Evolutionary conservation across 1,140 invertebrate species (phyloP).

Genomic region (Periplaneta americana): DNA sequence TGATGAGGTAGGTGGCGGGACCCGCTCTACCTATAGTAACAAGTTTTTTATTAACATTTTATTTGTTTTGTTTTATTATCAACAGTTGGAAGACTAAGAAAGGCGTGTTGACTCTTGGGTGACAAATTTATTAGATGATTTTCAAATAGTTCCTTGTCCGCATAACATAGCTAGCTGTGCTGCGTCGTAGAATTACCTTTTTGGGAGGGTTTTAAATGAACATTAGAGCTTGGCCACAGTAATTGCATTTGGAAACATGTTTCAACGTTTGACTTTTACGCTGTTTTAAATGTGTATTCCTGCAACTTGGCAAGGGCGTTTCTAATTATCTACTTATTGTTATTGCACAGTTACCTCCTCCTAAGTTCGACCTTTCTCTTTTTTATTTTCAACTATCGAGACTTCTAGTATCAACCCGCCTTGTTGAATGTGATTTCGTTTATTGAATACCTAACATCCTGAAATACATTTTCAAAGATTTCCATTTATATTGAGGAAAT

Average conservation of each 20-base stretch:
- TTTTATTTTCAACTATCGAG: no score
- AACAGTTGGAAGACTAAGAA: not conserved
- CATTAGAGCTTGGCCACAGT: not conserved
- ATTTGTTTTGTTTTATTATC: not conserved
- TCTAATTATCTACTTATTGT: no score
- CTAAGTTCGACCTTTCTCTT: no score
- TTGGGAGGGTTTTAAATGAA: not conserved
- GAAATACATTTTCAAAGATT: no score
- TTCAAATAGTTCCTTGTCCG: not conserved
- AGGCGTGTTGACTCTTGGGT: not conserved
- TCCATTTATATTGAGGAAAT: no score
- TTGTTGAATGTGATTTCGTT: no score
- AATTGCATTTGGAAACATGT: not conserved
- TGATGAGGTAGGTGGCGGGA: not conserved
- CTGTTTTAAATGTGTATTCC: not conserved
- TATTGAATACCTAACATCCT: no score
- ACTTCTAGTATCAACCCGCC: no score
- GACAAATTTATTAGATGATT: not conserved
- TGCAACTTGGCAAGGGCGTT: not conserved
- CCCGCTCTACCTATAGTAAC: not conserved
- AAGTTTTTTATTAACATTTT: not conserved
- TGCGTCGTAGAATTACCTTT: not conserved
- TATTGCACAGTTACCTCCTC: no score
- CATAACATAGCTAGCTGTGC: not conserved
- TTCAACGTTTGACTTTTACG: not conserved